These are phyloP conservation scores for Dysidea cf. avara DNA, from an alignment of 37 sponge, comb jelly and placozoan species.

Conservation along the genomic window DNA sequence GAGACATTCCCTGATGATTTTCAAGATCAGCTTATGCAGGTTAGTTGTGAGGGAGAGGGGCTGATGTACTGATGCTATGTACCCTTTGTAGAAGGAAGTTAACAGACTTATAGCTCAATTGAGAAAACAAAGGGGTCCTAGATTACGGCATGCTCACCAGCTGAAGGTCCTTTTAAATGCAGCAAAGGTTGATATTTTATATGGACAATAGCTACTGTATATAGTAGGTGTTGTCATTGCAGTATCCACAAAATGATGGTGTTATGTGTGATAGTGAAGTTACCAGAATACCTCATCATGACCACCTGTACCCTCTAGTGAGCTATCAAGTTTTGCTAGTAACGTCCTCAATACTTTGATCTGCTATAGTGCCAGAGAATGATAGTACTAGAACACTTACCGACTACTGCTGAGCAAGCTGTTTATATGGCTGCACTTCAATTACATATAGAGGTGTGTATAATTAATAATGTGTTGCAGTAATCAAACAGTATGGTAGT, in stretches of 20 bases:
- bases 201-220: too few relatives aligned
- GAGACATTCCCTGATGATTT: slow-evolving; percentile 54
- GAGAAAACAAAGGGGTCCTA: too few relatives aligned
- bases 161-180: too few relatives aligned
- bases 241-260: neutral
- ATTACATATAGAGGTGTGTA: slow-evolving; percentile 64
- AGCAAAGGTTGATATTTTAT: too few relatives aligned
- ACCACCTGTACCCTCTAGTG: slow-evolving; percentile 73
- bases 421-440: slow-evolving; percentile 59
- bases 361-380: slow-evolving; percentile 57
- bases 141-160: too few relatives aligned
- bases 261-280: neutral
- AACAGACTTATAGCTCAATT: too few relatives aligned
- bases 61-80: too few relatives aligned
- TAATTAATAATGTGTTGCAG: too few relatives aligned
- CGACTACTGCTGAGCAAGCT: slow-evolving; percentile 59
- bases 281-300: slow-evolving; percentile 58
- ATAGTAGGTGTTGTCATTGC: too few relatives aligned
- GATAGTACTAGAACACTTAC: slow-evolving; percentile 52
- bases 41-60: too few relatives aligned
- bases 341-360: neutral
- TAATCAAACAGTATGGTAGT: too few relatives aligned
- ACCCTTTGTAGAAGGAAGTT: too few relatives aligned
- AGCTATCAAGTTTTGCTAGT: neutral
- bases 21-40: slow-evolving; percentile 9